phyloP scores from a whole-genome alignment of 1,140 invertebrate species.

The Anastrepha obliqua region DNA sequence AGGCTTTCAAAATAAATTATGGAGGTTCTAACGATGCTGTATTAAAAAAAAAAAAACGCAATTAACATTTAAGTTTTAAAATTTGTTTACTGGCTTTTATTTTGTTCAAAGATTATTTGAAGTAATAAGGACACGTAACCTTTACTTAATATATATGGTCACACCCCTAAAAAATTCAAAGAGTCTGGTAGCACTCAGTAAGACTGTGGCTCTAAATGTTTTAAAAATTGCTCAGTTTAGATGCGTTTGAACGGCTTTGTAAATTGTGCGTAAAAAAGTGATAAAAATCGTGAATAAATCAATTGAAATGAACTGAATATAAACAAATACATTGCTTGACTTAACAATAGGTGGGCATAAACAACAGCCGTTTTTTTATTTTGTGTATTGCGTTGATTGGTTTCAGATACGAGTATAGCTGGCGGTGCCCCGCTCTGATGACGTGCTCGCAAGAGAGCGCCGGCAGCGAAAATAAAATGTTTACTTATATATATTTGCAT shows the following conservation, averaged over 20 bases:
- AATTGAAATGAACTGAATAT: background rate
- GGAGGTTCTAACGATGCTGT: too few relatives aligned
- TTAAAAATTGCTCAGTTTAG: background rate
- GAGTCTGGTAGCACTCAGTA: background rate
- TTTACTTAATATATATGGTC: too few relatives aligned
- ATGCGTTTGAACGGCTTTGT: background rate
- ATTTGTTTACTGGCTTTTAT: too few relatives aligned
- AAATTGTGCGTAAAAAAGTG: background rate
- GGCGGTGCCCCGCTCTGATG: background rate
- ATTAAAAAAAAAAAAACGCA: too few relatives aligned
- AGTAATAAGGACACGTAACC: too few relatives aligned
- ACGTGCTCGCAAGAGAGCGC: slow-evolving; percentile 14
- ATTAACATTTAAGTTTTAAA: too few relatives aligned
- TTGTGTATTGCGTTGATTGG: background rate
- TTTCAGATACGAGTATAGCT: background rate
- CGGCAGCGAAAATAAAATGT: background rate
- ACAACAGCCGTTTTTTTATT: background rate
- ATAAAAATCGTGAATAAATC: background rate
- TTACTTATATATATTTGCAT: background rate
- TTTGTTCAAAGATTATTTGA: too few relatives aligned
- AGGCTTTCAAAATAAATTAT: too few relatives aligned
- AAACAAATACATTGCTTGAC: background rate
- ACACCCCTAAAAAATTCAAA: background rate
- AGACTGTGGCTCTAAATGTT: background rate
- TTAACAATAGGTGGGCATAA: slow-evolving; percentile 17